Evolutionary conservation across 2,888 invertebrate species (phyloP).

Genomic region (Keiferia lycopersicella): DNA sequence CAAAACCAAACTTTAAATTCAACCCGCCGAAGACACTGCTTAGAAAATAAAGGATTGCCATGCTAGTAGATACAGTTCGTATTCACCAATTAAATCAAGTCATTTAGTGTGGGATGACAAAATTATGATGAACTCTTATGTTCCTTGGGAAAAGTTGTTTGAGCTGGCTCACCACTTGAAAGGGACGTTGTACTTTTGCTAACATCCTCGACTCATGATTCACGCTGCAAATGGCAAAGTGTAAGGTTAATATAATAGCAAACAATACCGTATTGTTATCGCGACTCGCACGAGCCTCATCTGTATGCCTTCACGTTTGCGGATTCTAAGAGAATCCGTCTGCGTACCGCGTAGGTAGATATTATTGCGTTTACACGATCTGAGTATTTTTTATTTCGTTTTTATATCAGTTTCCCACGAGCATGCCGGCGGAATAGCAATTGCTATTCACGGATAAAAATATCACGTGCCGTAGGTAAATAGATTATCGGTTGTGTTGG

Average conservation of each 20-base stretch:
- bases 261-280: constrained; percentile 5
- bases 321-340: constrained; percentile 70
- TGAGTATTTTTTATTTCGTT: constrained; percentile 54
- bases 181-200: neutral
- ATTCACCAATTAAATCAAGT: too few species aligned
- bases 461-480: neutral
- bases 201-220: neutral
- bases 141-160: too few species aligned
- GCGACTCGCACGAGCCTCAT: constrained; percentile 33
- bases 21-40: too few species aligned
- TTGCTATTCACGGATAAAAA: constrained; percentile 48
- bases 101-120: too few species aligned
- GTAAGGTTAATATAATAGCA: neutral
- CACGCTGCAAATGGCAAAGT: neutral
- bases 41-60: too few species aligned
- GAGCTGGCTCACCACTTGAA: too few species aligned
- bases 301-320: constrained; percentile 45
- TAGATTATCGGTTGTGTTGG: neutral
- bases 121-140: too few species aligned
- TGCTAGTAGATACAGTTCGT: too few species aligned
- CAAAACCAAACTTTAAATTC: too few species aligned
- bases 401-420: constrained; percentile 69
- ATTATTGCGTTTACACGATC: constrained; percentile 53
- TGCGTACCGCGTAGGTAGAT: constrained; percentile 62
- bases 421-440: constrained; percentile 57